Evolutionary conservation across 2,113 vertebrate species (phyloP).

Genomic region (Acrocephalus arundinaceus): DNA sequence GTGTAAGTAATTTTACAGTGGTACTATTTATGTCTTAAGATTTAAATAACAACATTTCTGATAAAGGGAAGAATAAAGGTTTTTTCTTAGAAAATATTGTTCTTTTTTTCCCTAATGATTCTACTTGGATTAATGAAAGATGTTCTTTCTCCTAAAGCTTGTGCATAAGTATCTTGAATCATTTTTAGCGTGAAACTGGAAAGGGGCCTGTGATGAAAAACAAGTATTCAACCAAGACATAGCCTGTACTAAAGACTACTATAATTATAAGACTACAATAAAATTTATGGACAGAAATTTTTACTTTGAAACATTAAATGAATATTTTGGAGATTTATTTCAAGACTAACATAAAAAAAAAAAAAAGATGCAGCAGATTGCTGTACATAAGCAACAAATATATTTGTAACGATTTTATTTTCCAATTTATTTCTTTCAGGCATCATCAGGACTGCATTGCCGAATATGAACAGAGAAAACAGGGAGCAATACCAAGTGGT

Average conservation of each 20-base stretch:
- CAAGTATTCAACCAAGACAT: not conserved
- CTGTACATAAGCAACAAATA: not conserved
- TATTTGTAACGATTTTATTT: not conserved
- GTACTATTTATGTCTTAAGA: not conserved
- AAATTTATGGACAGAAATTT: not conserved
- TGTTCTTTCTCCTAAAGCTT: not conserved
- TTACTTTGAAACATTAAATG: not conserved
- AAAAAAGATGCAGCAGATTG: not conserved
- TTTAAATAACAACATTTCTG: not conserved
- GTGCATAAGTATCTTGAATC: not conserved
- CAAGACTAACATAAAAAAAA: not conserved
- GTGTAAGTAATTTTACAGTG: not conserved
- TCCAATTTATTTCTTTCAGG: constrained; percentile 62
- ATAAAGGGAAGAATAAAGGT: not conserved
- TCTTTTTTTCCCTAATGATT: not conserved
- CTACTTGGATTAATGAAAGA: not conserved
- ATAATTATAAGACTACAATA: not conserved
- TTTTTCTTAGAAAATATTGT: not conserved
- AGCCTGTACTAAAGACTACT: not conserved
- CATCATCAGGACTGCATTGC: constrained; percentile 81
- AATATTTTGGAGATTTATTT: not conserved
- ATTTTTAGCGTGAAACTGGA: not conserved
- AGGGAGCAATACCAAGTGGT: constrained; percentile 83
- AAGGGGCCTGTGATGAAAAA: not conserved
- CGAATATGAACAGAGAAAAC: constrained; percentile 84